A percentile compares a stretch with the other conserved stretches of the same genome.
phyloP scores from a whole-genome alignment of 2,888 invertebrate genomes.

The Candidula unifasciata region DNA sequence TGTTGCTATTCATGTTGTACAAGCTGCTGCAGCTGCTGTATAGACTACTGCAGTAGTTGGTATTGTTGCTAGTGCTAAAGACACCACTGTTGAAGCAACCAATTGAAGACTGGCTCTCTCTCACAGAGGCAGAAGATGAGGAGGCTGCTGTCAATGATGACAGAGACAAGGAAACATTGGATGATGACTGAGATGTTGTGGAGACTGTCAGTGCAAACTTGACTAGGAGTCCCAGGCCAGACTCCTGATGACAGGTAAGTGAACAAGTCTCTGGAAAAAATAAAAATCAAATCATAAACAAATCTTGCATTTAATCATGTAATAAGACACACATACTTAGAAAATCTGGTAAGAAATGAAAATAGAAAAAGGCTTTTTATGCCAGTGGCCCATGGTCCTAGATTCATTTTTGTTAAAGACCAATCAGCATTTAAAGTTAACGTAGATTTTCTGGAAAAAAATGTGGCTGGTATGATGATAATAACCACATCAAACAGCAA shows the following conservation, averaged over 20 bases:
- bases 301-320: too few relatives aligned
- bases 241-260: slow-evolving; percentile 43
- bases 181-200: slow-evolving; percentile 17
- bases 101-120: slow-evolving; percentile 17
- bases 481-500: too few relatives aligned
- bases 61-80: slow-evolving; percentile 29
- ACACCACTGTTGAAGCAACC: slow-evolving; percentile 13
- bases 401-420: too few relatives aligned
- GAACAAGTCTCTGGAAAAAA: slow-evolving; percentile 34
- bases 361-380: too few relatives aligned
- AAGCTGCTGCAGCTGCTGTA: slow-evolving; percentile 24
- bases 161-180: slow-evolving; percentile 7
- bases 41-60: not conserved
- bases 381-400: too few relatives aligned
- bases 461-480: too few relatives aligned
- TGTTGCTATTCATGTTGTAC: slow-evolving; percentile 22
- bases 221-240: slow-evolving; percentile 66
- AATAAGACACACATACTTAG: too few relatives aligned
- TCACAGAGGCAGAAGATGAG: not conserved
- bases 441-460: too few relatives aligned
- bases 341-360: too few relatives aligned
- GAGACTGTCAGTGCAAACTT: slow-evolving; percentile 59
- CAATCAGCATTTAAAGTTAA: too few relatives aligned
- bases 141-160: slow-evolving; percentile 5
- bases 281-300: not conserved